A percentile compares a stretch with the other conserved stretches of the same genome.
These are phyloP conservation scores for Odontocolon sp. DNA, from an alignment of 2,888 invertebrate genomes.

Conservation along the genomic window DNA sequence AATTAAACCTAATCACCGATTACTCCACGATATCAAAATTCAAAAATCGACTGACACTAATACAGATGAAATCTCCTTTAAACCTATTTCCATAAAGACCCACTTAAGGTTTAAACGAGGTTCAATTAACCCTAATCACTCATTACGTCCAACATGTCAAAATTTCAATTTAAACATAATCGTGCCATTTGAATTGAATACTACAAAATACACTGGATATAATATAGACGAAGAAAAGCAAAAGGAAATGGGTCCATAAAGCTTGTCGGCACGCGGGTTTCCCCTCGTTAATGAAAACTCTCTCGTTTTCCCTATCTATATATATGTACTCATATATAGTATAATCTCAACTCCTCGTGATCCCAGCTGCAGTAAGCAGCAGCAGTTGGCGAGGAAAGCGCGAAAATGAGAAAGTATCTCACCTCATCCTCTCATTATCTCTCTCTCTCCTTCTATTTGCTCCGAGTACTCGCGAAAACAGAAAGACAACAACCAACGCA, in stretches of 20 bases:
- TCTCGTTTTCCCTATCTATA: constrained; percentile 5
- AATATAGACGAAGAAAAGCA: too few species aligned
- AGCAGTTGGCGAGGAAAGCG: constrained; percentile 6
- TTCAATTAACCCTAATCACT: too few species aligned
- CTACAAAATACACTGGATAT: neutral
- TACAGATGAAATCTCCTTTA: too few species aligned
- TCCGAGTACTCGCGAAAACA: constrained; percentile 27
- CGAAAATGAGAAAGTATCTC: constrained; percentile 54
- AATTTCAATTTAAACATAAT: too few species aligned
- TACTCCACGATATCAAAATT: too few species aligned
- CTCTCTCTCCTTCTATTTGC: constrained; percentile 7
- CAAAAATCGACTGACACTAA: too few species aligned
- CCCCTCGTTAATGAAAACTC: constrained; percentile 58
- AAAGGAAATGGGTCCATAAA: neutral
- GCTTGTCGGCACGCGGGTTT: constrained; percentile 19
- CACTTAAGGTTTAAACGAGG: too few species aligned
- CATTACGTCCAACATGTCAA: too few species aligned
- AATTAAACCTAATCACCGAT: too few species aligned
- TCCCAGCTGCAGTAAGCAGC: neutral
- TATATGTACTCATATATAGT: constrained; percentile 21
- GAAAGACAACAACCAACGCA: constrained; percentile 37
- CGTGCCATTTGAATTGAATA: too few species aligned
- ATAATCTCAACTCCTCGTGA: constrained; percentile 27
- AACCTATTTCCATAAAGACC: too few species aligned
- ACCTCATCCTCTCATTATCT: constrained; percentile 18